Evolutionary conservation across 2,888 invertebrate species (phyloP).

Genomic region (Emmelina monodactyla): DNA sequence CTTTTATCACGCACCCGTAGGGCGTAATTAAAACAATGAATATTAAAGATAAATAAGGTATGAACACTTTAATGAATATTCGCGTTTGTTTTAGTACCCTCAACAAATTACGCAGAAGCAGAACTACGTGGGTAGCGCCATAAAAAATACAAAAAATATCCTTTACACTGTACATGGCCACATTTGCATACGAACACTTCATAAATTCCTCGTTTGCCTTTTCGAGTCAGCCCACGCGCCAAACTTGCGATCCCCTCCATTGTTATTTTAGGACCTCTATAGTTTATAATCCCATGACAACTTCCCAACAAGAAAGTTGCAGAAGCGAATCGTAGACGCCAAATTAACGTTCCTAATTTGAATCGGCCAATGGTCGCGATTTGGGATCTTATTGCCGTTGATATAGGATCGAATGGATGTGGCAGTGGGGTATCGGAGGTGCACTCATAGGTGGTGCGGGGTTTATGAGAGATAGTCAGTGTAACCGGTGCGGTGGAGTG

Average conservation of each 20-base stretch:
- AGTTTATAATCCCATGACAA: slow-evolving; percentile 40
- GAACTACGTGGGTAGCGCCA: too few species aligned
- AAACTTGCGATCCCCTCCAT: slow-evolving; percentile 16
- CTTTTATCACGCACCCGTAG: too few species aligned
- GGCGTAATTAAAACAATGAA: too few species aligned
- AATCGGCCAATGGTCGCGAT: slow-evolving; percentile 9
- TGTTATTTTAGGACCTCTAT: slow-evolving; percentile 29
- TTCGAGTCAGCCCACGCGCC: too few species aligned
- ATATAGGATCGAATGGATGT: slow-evolving; percentile 14
- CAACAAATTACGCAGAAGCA: too few species aligned
- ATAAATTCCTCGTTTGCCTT: too few species aligned
- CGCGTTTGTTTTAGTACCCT: too few species aligned
- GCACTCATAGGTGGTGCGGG: slow-evolving; percentile 14
- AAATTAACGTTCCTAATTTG: slow-evolving; percentile 17
- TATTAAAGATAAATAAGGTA: too few species aligned
- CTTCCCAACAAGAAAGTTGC: slow-evolving; percentile 25
- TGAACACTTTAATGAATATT: too few species aligned
- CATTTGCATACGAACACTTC: too few species aligned
- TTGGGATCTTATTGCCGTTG: slow-evolving; percentile 16
- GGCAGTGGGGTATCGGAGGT: slow-evolving; percentile 12
- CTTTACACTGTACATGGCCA: too few species aligned
- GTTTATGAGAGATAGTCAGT: slow-evolving; percentile 47
- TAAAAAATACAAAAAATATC: too few species aligned
- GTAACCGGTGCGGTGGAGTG: slow-evolving; percentile 47
- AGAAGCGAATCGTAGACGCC: slow-evolving; percentile 30